Evolutionary conservation across 35 echinoderm and acorn worm species (phyloP).

Genomic region (Ophiothrix spiculata): DNA sequence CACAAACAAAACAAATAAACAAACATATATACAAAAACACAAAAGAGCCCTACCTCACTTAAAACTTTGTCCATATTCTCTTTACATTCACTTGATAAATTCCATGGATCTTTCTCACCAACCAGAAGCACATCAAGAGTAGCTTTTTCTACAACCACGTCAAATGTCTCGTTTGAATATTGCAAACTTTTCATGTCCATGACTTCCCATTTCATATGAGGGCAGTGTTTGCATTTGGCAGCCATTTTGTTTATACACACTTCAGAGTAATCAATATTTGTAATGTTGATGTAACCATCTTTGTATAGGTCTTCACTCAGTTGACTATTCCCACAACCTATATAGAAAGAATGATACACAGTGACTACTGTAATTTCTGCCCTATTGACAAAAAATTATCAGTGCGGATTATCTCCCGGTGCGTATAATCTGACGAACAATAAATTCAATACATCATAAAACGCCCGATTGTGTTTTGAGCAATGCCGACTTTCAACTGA

Average conservation of each 20-base stretch:
- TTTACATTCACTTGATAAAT: slow-evolving; percentile 15
- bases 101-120: slow-evolving; percentile 35
- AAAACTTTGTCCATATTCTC: slow-evolving; percentile 4
- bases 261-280: not conserved
- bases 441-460: too few relatives aligned
- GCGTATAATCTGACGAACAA: too few relatives aligned
- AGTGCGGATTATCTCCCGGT: too few relatives aligned
- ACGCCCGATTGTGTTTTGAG: too few relatives aligned
- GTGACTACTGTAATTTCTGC: too few relatives aligned
- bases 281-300: not conserved
- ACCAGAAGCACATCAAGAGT: slow-evolving; percentile 28
- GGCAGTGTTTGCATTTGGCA: not conserved
- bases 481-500: too few relatives aligned
- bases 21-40: too few relatives aligned
- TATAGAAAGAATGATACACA: too few relatives aligned
- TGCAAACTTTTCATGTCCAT: not conserved
- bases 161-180: slow-evolving; percentile 21
- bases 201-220: not conserved
- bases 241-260: not conserved
- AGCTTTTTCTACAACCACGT: slow-evolving; percentile 41
- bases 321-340: not conserved
- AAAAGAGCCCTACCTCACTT: slow-evolving; percentile 7
- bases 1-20: too few relatives aligned
- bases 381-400: too few relatives aligned
- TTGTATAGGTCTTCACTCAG: not conserved